These are phyloP conservation scores for Eolophus roseicapilla DNA, from an alignment of 2,113 vertebrate species.

Conservation along the genomic window DNA sequence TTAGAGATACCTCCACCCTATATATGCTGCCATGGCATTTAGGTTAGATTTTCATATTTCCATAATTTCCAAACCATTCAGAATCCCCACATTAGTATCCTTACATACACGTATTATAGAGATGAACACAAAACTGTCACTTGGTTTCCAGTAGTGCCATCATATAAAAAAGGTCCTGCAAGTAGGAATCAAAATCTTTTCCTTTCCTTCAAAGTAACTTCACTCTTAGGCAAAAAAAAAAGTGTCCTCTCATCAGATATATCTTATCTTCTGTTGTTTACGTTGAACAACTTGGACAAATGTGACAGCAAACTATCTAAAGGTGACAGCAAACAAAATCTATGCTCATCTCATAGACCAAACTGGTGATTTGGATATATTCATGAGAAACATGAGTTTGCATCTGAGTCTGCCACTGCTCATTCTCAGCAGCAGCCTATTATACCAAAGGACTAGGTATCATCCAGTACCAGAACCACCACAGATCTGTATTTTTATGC, in stretches of 20 bases:
- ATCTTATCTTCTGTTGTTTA: neutral
- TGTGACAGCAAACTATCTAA: neutral
- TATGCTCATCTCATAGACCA: neutral
- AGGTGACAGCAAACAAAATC: neutral
- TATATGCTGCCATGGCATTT: neutral
- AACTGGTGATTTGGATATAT: neutral
- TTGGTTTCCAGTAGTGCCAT: neutral
- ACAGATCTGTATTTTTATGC: neutral
- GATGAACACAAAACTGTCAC: neutral
- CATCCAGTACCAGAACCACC: neutral
- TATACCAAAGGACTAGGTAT: neutral
- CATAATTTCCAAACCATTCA: neutral
- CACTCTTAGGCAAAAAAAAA: neutral
- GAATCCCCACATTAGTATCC: neutral
- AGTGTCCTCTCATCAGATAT: neutral
- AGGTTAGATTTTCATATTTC: neutral
- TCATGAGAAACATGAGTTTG: neutral
- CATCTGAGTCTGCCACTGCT: neutral
- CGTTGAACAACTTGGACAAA: neutral
- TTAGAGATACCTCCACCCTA: neutral
- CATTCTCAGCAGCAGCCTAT: neutral
- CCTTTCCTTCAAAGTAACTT: neutral
- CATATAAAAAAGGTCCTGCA: neutral
- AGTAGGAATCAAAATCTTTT: neutral
- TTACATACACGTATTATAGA: fast-evolving